Conservation (phyloP, 2,888 invertebrate species). For the Arrhopalites spinosus region DNA sequence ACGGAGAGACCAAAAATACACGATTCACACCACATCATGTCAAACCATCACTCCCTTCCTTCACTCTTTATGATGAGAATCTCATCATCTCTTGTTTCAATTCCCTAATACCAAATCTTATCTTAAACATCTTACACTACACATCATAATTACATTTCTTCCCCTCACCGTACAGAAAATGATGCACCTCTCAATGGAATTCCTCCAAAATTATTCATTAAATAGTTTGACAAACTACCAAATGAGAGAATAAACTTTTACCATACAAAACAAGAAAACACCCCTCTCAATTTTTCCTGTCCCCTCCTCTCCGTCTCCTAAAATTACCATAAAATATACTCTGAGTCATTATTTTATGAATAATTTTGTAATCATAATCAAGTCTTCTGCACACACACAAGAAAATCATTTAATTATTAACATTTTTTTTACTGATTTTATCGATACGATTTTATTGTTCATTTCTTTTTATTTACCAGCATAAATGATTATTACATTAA, state of each 20-base stretch:
- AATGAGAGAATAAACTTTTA: too few species aligned
- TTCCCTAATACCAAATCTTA: not conserved
- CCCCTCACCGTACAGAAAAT: not conserved
- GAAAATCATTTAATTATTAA: too few species aligned
- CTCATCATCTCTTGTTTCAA: not conserved
- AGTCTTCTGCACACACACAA: too few species aligned
- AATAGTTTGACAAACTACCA: not conserved
- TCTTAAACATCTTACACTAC: not conserved
- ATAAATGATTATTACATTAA: constrained; percentile 4
- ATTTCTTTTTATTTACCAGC: not conserved
- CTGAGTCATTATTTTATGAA: too few species aligned
- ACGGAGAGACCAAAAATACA: not conserved
- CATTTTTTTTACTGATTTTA: too few species aligned
- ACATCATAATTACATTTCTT: constrained; percentile 5
- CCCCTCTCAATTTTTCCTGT: too few species aligned
- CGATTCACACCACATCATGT: constrained; percentile 27
- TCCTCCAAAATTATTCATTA: not conserved
- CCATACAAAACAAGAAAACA: too few species aligned
- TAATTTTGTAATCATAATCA: too few species aligned
- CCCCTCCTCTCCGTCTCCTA: too few species aligned
- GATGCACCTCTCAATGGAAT: not conserved
- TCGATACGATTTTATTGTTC: constrained; percentile 10
- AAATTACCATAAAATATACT: too few species aligned
- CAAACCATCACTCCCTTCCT: constrained; percentile 6
- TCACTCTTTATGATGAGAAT: not conserved